Percentiles rank a stretch among this genome's conserved stretches.
These are phyloP conservation scores for Bombyx huttoni DNA, from an alignment of 2,888 invertebrate genomes.

Conservation along the genomic window DNA sequence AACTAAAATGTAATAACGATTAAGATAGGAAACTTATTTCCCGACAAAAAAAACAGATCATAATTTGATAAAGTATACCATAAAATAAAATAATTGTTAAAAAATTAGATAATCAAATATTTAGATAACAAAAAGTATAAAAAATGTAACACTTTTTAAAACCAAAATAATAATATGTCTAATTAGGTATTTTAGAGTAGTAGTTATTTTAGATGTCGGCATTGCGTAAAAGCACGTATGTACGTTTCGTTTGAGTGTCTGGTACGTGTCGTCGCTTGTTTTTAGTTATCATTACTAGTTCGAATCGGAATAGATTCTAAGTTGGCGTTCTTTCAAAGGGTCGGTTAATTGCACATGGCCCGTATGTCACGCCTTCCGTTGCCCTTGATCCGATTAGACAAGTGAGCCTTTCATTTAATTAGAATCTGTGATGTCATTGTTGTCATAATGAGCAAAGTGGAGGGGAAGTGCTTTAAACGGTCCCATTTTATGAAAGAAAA, in stretches of 20 bases:
- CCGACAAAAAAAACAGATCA: too few relatives aligned
- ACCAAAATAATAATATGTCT: too few relatives aligned
- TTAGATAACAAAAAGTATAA: too few relatives aligned
- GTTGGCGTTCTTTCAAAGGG: background rate
- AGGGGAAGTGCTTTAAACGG: slow-evolving; percentile 13
- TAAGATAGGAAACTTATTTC: too few relatives aligned
- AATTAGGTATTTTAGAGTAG: background rate
- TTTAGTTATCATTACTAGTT: background rate
- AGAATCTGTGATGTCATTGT: background rate
- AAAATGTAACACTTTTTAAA: too few relatives aligned
- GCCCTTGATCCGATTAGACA: background rate
- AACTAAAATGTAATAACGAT: too few relatives aligned
- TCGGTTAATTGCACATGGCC: background rate
- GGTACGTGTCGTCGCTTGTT: background rate
- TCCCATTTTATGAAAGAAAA: slow-evolving; percentile 27
- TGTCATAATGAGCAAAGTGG: background rate
- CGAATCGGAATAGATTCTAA: background rate
- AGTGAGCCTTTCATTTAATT: background rate
- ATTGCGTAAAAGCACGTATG: background rate
- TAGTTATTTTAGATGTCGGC: background rate
- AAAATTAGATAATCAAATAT: too few relatives aligned
- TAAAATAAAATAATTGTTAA: too few relatives aligned
- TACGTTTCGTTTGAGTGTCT: background rate
- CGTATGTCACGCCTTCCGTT: background rate
- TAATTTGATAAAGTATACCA: too few relatives aligned